Conservation (phyloP, 2,113 vertebrate species). For the Dasyprocta punctata region DNA sequence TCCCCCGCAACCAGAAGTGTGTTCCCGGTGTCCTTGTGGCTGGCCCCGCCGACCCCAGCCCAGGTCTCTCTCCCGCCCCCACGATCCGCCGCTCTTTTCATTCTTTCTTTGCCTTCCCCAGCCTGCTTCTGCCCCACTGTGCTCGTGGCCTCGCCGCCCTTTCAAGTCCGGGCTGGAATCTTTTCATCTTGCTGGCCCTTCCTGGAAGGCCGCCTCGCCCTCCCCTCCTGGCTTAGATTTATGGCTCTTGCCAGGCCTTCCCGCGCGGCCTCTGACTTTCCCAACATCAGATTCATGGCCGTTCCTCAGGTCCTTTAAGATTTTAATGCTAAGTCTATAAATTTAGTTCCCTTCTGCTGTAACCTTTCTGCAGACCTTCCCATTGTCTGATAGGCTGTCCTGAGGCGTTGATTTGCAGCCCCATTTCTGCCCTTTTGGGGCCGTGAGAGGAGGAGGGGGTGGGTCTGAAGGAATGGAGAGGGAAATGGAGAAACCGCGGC, state of each 20-base stretch:
- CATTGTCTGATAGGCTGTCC: conserved; percentile 70
- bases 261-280: conserved; percentile 84
- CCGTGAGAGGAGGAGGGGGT: conserved; percentile 62
- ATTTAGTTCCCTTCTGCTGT: conserved; percentile 87
- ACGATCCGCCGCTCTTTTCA: background rate
- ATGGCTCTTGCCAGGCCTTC: conserved; percentile 85
- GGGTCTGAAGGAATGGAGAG: conserved; percentile 22
- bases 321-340: conserved; percentile 89
- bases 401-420: conserved; percentile 79
- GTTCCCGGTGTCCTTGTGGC: conserved; percentile 41
- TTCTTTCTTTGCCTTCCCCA: conserved; percentile 12
- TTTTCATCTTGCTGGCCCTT: conserved; percentile 78
- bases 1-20: background rate
- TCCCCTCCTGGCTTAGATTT: conserved; percentile 82
- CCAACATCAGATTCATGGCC: conserved; percentile 87
- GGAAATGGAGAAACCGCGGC: conserved; percentile 45
- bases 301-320: conserved; percentile 88
- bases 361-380: conserved; percentile 82
- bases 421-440: conserved; percentile 56
- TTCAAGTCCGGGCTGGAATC: conserved; percentile 80
- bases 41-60: background rate
- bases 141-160: conserved; percentile 56
- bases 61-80: background rate
- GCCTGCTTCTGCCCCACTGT: background rate
- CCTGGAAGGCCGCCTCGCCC: conserved; percentile 79